phyloP scores from a whole-genome alignment of 2,797 vertebrate species.

The Kryptopterus vitreolus region DNA sequence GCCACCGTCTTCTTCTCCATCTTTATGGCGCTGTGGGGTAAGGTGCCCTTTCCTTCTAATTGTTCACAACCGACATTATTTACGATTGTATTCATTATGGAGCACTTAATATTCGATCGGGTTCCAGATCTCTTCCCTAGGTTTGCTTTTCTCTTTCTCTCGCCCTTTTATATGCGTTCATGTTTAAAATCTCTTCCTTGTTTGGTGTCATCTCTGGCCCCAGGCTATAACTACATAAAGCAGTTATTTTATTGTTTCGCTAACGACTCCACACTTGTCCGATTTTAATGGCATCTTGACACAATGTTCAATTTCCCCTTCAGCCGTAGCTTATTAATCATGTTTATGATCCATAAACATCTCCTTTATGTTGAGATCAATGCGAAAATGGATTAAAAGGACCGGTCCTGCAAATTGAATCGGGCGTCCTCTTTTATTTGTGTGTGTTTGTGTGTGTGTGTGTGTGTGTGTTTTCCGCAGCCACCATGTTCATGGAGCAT shows the following conservation, averaged over 20 bases:
- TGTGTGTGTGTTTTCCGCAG: constrained; percentile 68
- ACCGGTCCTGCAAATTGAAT: not conserved
- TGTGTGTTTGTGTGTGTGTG: too few species aligned
- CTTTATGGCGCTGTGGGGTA: constrained; percentile 89
- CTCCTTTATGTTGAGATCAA: not conserved
- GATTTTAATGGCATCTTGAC: not conserved
- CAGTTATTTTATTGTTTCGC: constrained; percentile 1
- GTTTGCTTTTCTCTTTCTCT: not conserved
- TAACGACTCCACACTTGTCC: not conserved
- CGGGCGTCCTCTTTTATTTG: not conserved
- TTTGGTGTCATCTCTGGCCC: not conserved
- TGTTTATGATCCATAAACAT: constrained; percentile 8
- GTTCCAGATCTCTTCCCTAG: not conserved
- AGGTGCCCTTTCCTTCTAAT: constrained; percentile 52
- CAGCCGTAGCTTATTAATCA: not conserved
- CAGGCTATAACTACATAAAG: constrained; percentile 11
- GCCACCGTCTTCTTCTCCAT: constrained; percentile 87
- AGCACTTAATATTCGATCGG: not conserved
- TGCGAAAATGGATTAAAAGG: not conserved
- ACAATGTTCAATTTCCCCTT: not conserved
- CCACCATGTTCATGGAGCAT: constrained; percentile 87
- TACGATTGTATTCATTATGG: not conserved
- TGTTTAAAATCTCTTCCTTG: not conserved
- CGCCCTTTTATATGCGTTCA: not conserved
- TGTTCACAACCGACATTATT: not conserved